These are phyloP conservation scores for Phrynocephalus vlangalii DNA, from an alignment of 2,797 vertebrate genomes.

Conservation along the genomic window DNA sequence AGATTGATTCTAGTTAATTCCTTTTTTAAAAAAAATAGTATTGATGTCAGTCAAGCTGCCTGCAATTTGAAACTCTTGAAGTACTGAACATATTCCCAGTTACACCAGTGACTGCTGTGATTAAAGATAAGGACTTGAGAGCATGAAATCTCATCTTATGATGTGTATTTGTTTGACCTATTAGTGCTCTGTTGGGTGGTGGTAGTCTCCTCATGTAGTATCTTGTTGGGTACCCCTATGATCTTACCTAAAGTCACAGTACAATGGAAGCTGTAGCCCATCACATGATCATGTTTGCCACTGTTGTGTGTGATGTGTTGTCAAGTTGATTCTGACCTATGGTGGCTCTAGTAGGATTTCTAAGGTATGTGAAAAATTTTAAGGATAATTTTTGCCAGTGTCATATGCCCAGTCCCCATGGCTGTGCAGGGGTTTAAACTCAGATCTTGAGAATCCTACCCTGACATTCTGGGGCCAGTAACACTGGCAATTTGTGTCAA, in stretches of 20 bases:
- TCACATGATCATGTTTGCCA: background rate
- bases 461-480: background rate
- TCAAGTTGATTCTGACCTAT: too few species aligned
- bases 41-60: conserved; percentile 38
- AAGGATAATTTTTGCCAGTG: too few species aligned
- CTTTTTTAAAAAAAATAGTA: conserved; percentile 4
- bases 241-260: background rate
- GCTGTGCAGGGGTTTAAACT: background rate
- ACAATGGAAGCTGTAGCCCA: background rate
- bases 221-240: background rate
- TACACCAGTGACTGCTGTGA: background rate
- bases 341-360: too few species aligned
- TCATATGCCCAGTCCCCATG: background rate
- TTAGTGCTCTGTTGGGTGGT: conserved; percentile 1
- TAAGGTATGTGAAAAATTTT: too few species aligned
- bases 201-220: background rate
- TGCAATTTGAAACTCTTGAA: background rate
- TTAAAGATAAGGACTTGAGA: conserved; percentile 24
- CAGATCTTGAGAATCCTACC: too few species aligned
- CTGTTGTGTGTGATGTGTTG: too few species aligned
- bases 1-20: conserved; percentile 53
- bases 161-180: background rate
- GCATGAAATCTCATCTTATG: background rate
- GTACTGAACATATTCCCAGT: background rate
- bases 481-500: too few species aligned